phyloP scores from a whole-genome alignment of 1,140 invertebrate genomes.

The Aphelenchoides fujianensis region DNA sequence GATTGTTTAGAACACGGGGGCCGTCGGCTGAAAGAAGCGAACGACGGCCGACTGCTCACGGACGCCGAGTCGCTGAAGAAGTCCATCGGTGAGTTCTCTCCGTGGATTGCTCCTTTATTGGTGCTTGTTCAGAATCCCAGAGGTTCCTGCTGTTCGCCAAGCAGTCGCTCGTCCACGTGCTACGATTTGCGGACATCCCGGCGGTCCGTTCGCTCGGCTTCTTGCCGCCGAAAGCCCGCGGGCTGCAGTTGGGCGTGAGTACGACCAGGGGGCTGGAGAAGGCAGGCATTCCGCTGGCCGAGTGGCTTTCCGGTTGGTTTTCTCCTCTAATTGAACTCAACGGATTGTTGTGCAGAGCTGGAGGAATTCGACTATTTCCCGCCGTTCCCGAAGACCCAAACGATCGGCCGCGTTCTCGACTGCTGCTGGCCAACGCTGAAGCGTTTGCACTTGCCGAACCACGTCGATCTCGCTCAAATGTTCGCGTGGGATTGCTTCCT shows the following conservation, averaged over 20 bases:
- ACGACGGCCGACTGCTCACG: not conserved
- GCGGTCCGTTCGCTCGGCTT: not conserved
- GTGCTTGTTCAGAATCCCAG: conserved; percentile 1
- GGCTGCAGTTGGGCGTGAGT: not conserved
- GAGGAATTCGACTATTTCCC: not conserved
- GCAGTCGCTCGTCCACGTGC: not conserved
- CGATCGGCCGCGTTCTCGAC: not conserved
- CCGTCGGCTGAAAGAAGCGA: not conserved
- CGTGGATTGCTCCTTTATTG: not conserved
- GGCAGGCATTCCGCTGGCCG: not conserved
- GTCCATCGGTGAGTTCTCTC: not conserved
- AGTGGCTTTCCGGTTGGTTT: conserved; percentile 5
- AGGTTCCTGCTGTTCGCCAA: not conserved
- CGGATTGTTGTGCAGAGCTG: not conserved
- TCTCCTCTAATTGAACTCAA: not conserved
- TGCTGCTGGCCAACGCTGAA: not conserved
- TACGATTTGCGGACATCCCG: not conserved
- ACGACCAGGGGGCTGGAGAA: not conserved
- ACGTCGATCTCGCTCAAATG: not conserved
- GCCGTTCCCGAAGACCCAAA: not conserved
- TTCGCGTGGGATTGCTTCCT: not conserved
- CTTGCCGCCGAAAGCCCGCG: not conserved
- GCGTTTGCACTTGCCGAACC: not conserved
- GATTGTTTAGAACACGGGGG: not conserved
- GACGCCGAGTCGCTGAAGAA: not conserved